Evolutionary conservation across 2,888 invertebrate genomes (phyloP), one percentile per base, ranked within the genome.

Genomic region (Cephus sareptanus): DNA sequence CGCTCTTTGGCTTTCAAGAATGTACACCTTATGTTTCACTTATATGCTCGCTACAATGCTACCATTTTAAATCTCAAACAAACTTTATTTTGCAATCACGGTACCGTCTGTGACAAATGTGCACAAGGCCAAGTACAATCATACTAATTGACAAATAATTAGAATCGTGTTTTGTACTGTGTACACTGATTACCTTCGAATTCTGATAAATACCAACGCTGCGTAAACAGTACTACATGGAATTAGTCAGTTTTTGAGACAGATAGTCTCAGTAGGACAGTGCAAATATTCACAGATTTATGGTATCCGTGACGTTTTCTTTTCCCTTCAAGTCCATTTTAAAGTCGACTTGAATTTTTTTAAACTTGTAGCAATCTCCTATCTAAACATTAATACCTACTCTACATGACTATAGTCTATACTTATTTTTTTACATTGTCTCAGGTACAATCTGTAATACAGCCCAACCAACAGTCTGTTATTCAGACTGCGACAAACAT

Each of bases 381-480:
- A 69, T 75, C 34, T 30, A 31, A 37, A 34, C 12, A 74, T 74
- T 30, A 34, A 13, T 69, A 12, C 23, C 34, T 23, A 56, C 15
- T 56, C 56, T 9, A 23, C 2, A 56, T 23, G 40, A 40, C 15
- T 23, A 1, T 40, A 40, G 1, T 11, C 71, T 30, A 15, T 69
- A n/a, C 31, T 23, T 75, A 13, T n/a, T 73, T 81, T 81, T 79
- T 81, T 81, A 83, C 83, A 83, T 83, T 86, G 92, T 94, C 78
- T 93, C 93, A 97, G 96, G 97, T 97, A 83, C 98, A 98, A 92
- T 97, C 98, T 87, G 98, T 98, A 83, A 98, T 98, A 92, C 98
- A 98, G 93, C 96, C 97, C 83, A 98, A 97, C 92, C 98, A 98
- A 92, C 98, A 98, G 91, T 98, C 98, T 84, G 98, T 98, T 77